A percentile compares a stretch with the other conserved stretches of the same genome.
Evolutionary conservation across 2,888 invertebrate genomes (phyloP).

Genomic region (Odontocerum albicorne): DNA sequence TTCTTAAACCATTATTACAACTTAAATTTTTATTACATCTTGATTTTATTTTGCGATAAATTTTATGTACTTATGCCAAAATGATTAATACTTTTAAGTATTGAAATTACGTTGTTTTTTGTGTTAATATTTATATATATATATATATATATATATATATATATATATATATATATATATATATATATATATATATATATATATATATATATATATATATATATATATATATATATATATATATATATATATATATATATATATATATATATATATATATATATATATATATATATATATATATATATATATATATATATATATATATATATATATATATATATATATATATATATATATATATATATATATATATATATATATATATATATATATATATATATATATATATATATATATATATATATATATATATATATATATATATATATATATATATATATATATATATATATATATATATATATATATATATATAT

Average conservation of each 20-base stretch:
- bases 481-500: background rate
- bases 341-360: background rate
- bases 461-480: background rate
- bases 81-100: no score
- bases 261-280: background rate
- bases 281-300: background rate
- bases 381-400: background rate
- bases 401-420: background rate
- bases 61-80: no score
- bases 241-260: background rate
- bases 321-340: background rate
- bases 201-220: background rate
- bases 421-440: background rate
- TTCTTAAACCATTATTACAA: no score
- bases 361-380: background rate
- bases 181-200: background rate
- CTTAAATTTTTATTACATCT: no score
- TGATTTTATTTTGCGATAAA: no score
- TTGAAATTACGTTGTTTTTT: no score
- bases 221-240: background rate
- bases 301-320: background rate
- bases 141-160: background rate
- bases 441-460: background rate
- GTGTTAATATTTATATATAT: background rate
- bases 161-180: background rate